phyloP scores from a whole-genome alignment of 2,113 vertebrate genomes.

The Arothron firmamentum region DNA sequence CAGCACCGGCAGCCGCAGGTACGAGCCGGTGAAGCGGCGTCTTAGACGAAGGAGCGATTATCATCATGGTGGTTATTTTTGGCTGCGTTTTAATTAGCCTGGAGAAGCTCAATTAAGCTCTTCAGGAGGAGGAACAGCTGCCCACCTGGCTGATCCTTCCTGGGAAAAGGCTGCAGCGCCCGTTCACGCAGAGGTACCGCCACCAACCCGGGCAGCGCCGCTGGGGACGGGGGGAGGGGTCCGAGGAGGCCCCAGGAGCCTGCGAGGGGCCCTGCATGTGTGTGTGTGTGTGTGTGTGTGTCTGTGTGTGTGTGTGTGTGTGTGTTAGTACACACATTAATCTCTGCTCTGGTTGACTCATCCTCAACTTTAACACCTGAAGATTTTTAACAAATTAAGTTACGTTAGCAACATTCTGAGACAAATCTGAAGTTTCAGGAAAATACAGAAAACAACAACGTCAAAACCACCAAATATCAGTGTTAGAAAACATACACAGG shows the following conservation, averaged over 20 bases:
- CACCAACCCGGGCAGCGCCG: conserved; percentile 20
- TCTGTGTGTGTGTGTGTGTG: not conserved
- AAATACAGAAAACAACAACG: not conserved
- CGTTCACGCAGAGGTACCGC: conserved; percentile 68
- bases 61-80: conserved; percentile 67
- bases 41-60: conserved; percentile 67
- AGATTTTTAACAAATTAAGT: not conserved
- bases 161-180: conserved; percentile 69
- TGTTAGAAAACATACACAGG: not conserved
- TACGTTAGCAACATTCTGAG: too few species aligned
- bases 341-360: conserved; percentile 2
- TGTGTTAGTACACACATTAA: not conserved
- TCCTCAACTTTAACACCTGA: not conserved
- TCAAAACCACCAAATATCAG: not conserved
- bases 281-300: conserved; percentile 1
- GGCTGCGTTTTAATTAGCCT: conserved; percentile 68
- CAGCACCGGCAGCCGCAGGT: conserved; percentile 32
- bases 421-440: not conserved
- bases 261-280: conserved; percentile 30
- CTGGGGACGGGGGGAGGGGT: conserved; percentile 15
- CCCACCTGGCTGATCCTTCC: conserved; percentile 71
- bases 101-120: conserved; percentile 75
- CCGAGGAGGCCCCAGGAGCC: conserved; percentile 28
- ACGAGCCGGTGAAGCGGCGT: conserved; percentile 35
- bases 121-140: conserved; percentile 67